Evolutionary conservation across 2,888 invertebrate genomes (phyloP), one percentile per base, ranked within the genome.

Genomic region (Meganola albula): DNA sequence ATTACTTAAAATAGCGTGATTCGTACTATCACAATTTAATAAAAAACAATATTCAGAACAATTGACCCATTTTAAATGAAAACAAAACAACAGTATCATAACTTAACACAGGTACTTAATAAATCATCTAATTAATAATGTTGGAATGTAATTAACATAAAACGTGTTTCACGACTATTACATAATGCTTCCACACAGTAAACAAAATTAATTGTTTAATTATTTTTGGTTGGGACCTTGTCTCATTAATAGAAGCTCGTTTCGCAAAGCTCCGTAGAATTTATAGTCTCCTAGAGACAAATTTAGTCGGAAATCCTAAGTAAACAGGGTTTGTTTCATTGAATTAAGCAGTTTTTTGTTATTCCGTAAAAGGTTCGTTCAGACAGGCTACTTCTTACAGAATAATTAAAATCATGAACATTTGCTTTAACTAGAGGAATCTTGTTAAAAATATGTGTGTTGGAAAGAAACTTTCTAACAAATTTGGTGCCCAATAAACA

Each of bases 191-290:
- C 64, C 55, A 59, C 60, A 62, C 59, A 61, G 70, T 71, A 75
- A 79, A 77, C 63, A 63, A 71, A 73, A 67, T 66, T 74, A 79
- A 82, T 78, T 70, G 65, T 63, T 66, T 72, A 77, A 82, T 83
- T 79, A 74, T 74, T 76, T 71, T 63, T 67, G 68, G 67, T 52
- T 58, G 53, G 49, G 44, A 47, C 54, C 37, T 31, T 46, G 47
- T 39, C 52, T 49, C 58, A 63, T 58, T 65, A 63, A 68, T 68
- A 60, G 58, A 67, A 66, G 49, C 57, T 44, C 39, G 54, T 57
- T 60, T 57, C 58, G 63, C 60, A 61, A 67, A 70, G 71, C 66
- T 59, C 63, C 51, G 52, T 44, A 45, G 65, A 73, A 80, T 80
- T 76, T 76, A 77, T 72, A 32, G 68, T 64, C 58, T 57, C 58